A percentile compares a stretch with the other conserved stretches of the same genome.
These are phyloP conservation scores for Amblyraja radiata DNA, from an alignment of 2,797 vertebrate species.

Conservation along the genomic window DNA sequence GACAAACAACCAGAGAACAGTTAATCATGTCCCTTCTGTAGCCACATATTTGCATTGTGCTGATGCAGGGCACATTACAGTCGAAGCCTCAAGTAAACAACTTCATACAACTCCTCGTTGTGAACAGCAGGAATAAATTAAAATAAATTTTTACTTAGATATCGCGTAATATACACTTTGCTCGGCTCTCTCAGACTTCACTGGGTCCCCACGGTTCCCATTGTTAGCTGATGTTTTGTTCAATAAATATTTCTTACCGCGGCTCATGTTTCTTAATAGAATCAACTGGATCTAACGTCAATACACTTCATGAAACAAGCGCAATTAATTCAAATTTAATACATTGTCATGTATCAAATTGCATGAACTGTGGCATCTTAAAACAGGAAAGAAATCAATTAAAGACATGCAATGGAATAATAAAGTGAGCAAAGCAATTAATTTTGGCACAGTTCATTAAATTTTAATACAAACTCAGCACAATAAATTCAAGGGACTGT, in stretches of 20 bases:
- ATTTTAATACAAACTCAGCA: slow-evolving; percentile 5
- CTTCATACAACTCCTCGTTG: neutral
- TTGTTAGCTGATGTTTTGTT: neutral
- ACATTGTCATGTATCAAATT: neutral
- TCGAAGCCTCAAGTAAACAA: neutral
- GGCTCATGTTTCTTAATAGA: neutral
- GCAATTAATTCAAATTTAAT: slow-evolving; percentile 9
- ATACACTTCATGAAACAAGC: neutral
- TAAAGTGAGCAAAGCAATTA: slow-evolving; percentile 3
- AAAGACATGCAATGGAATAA: neutral
- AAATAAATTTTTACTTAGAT: neutral
- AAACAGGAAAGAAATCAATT: slow-evolving; percentile 14
- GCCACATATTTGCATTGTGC: neutral
- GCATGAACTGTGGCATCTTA: neutral
- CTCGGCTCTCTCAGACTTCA: neutral
- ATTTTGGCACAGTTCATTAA: neutral
- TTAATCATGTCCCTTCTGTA: neutral
- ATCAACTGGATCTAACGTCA: neutral
- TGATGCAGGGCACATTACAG: neutral
- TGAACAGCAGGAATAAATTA: neutral
- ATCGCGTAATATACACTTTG: neutral
- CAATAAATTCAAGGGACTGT: neutral
- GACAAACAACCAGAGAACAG: neutral
- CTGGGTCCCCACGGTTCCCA: neutral
- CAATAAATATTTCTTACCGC: neutral